phyloP scores from a whole-genome alignment of 2,888 invertebrate genomes.

The Heteromyza rotundicornis region DNA sequence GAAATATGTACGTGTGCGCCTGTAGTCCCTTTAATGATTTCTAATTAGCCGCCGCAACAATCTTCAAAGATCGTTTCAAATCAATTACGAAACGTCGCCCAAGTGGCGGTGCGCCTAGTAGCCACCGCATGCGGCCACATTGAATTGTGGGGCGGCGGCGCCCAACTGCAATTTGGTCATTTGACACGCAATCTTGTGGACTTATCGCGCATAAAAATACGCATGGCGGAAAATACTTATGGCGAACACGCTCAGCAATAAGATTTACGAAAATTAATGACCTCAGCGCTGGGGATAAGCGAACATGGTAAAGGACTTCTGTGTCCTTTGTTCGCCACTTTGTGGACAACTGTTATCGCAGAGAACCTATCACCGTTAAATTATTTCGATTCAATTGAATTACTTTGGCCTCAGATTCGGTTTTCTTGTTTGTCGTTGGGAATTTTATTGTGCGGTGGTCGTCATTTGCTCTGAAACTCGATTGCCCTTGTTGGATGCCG shows the following conservation, averaged over 20 bases:
- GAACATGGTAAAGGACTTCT: neutral
- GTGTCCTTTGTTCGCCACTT: neutral
- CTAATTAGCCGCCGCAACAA: conserved; percentile 19
- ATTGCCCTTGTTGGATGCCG: neutral
- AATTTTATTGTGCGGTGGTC: neutral
- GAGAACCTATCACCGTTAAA: conserved; percentile 21
- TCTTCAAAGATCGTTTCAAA: neutral
- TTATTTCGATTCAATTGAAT: conserved; percentile 18
- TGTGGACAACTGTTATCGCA: neutral
- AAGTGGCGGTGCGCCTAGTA: neutral
- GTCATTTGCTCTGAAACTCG: neutral
- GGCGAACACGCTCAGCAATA: neutral
- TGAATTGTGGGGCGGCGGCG: too few species aligned
- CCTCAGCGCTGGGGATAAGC: neutral
- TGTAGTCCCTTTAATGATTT: conserved; percentile 15
- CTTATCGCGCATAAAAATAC: neutral
- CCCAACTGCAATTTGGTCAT: neutral
- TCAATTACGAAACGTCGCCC: conserved; percentile 2
- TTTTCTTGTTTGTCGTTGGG: neutral
- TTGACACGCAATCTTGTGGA: neutral
- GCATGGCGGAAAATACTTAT: neutral
- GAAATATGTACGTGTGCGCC: neutral
- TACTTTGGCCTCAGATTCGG: neutral
- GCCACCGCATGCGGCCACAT: neutral
- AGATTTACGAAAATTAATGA: conserved; percentile 2